Base-by-base conservation (phyloP, 2,797 vertebrate species). In the Acestrorhynchus altus region DNA sequence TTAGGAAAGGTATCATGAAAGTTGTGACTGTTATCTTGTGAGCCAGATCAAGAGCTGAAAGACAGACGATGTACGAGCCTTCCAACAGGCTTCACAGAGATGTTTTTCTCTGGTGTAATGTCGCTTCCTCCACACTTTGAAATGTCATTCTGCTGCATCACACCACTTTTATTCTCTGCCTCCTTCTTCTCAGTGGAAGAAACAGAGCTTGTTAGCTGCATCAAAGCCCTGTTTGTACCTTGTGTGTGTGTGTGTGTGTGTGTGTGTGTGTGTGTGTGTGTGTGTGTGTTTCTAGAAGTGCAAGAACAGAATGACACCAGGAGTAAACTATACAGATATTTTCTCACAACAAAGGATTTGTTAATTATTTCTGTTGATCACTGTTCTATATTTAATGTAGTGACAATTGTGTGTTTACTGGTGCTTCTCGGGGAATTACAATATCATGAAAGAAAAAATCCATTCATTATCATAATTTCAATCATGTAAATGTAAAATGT, bases 61-160 rank as follows among this genome's bases (percentile, higher is more conserved):
- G 49, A 42, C 71, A 61, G 35, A 26, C 57, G 42, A 72, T 68
- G 70, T 57, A 20, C 18, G 22, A 52, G 24, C 59, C 26, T 52
- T 54, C 28, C 54, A 47, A 26, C 52, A 67, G 39, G 71, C 47
- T 72, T 72, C 66, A 79, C 61, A 72, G 67, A 72, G 39, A 76
- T 60, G 72, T 68, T 72, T 69, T 22, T 60, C 61, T 78, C 63
- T 28, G 72, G 65, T 72, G 61, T 65, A 56, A 77, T 61, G 54
- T 68, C 35, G 63, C 77, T 70, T 80, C 70, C 61, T 66, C 74
- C 68, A 70, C 77, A 67, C 72, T 66, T 73, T 61, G 65, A 85
- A 72, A 81, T 79, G 76, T 81, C 72, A 63, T 77, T 74, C 77
- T 67, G 59, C 71, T 24, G 54, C 77, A 72, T 72, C 68, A 63